Percentiles rank a stretch among this genome's conserved stretches.
phyloP scores from a whole-genome alignment of 2,113 vertebrate genomes.

The Zeus faber region DNA sequence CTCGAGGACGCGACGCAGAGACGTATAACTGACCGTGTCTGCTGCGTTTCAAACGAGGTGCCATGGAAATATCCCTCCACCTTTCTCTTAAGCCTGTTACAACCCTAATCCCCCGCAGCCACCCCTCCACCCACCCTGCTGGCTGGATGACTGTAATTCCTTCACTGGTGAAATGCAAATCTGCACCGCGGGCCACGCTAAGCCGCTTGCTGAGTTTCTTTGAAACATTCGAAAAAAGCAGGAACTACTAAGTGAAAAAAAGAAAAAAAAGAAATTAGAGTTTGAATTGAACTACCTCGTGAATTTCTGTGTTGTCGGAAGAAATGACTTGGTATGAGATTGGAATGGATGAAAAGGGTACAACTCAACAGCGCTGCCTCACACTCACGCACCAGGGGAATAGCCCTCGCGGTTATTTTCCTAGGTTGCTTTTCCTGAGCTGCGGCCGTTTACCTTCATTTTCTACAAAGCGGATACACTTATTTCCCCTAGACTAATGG shows the following conservation, averaged over 20 bases:
- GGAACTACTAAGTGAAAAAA: constrained; percentile 16
- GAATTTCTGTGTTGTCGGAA: neutral
- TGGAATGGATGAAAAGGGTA: too few species aligned
- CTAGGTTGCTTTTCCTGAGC: too few species aligned
- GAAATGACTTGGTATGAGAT: too few species aligned
- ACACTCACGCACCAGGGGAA: too few species aligned
- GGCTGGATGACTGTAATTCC: constrained; percentile 65
- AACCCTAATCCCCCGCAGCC: constrained; percentile 68
- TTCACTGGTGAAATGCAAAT: constrained; percentile 72
- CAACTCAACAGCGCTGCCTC: too few species aligned
- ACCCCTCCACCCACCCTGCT: constrained; percentile 60
- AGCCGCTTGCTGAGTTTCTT: constrained; percentile 67
- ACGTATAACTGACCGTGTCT: constrained; percentile 53
- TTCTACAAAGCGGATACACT: too few species aligned
- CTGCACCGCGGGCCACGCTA: constrained; percentile 64
- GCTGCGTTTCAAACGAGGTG: constrained; percentile 67
- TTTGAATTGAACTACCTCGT: too few species aligned
- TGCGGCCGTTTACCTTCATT: too few species aligned
- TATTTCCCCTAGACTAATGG: too few species aligned
- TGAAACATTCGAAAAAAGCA: constrained; percentile 46
- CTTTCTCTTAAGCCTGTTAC: constrained; percentile 76
- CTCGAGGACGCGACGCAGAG: constrained; percentile 33
- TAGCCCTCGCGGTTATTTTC: too few species aligned
- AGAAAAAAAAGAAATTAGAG: too few species aligned
- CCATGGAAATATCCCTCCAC: constrained; percentile 72